Base-by-base conservation (phyloP, 2,888 invertebrate species). In the Cheilosia scutellata region DNA sequence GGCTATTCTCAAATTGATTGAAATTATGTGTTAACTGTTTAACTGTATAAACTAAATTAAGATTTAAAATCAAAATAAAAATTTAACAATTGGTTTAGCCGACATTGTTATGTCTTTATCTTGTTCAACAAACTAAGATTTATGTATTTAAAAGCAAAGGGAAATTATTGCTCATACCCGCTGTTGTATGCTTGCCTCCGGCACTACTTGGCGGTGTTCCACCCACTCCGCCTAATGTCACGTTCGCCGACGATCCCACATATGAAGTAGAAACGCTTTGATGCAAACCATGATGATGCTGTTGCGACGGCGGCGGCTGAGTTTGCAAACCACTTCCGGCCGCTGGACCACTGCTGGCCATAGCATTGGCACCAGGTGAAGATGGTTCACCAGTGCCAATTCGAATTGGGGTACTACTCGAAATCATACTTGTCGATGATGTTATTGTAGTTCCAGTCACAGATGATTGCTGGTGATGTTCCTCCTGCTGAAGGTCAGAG, bases 121-220 rank as follows among this genome's bases (percentile, higher is more conserved):
- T 66, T 57, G 57, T 66, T 31, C 7, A 76, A 66, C 5, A 65
- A 63, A 62, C 47, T 47, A 11, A 29, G 16, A 42, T 42, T 44
- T n/a, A 37, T 58, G 20, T 33, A 75, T 49, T 25, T n/a, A 29
- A 47, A 11, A 70, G 49, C 27, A 65, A 62, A 4, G 37, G 11
- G 11, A 37, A 37, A 4, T 37, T 16, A 47, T 47, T 29, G 42
- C 16, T 31, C 72, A 68, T 87, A 87, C 87, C 87, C 60, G 80
- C 47, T 51, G 86, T 42, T 47, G 87, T 57, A 47, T 82, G 63
- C 55, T 90, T 89, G 37, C 90, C 88, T 27, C 91, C 91, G 66
- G 91, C 91, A 66, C 92, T 91, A 68, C 90, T 91, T 1, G 91
- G 92, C 49, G 91, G 91, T 78, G 91, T 91, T 47, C 55, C 90